Evolutionary conservation across 2,888 invertebrate species (phyloP).

Genomic region (Clivina fossor): DNA sequence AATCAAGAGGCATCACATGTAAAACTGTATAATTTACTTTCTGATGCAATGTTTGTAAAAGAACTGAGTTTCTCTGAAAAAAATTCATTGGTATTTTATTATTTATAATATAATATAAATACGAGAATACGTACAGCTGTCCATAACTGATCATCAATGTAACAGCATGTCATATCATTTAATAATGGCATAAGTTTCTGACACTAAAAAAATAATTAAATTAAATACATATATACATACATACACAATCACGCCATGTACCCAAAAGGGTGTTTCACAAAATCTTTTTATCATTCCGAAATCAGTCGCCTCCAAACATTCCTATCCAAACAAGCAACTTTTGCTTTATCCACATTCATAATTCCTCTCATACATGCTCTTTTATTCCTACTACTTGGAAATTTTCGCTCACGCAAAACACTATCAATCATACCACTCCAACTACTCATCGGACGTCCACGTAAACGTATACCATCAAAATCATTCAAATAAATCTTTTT

Average conservation of each 20-base stretch:
- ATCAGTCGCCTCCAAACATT: too few species aligned
- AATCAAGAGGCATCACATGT: constrained; percentile 12
- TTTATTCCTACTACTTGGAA: too few species aligned
- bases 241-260: not conserved
- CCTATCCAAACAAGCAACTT: too few species aligned
- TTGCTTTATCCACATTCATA: too few species aligned
- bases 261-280: not conserved
- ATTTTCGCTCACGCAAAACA: too few species aligned
- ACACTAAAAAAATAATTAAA: constrained; percentile 9
- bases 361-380: too few species aligned
- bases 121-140: not conserved
- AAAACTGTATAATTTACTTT: constrained; percentile 7
- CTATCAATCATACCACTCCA: too few species aligned
- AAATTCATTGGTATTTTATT: constrained; percentile 1
- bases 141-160: constrained; percentile 11
- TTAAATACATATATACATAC: too few species aligned
- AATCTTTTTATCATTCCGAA: not conserved
- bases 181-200: constrained; percentile 7
- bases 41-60: constrained; percentile 9
- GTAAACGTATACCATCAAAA: too few species aligned
- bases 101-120: not conserved
- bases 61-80: constrained; percentile 9
- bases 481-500: too few species aligned
- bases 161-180: constrained; percentile 17
- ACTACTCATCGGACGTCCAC: too few species aligned